phyloP scores from a whole-genome alignment of 2,888 invertebrate species.

The Nemapogon koenigi region DNA sequence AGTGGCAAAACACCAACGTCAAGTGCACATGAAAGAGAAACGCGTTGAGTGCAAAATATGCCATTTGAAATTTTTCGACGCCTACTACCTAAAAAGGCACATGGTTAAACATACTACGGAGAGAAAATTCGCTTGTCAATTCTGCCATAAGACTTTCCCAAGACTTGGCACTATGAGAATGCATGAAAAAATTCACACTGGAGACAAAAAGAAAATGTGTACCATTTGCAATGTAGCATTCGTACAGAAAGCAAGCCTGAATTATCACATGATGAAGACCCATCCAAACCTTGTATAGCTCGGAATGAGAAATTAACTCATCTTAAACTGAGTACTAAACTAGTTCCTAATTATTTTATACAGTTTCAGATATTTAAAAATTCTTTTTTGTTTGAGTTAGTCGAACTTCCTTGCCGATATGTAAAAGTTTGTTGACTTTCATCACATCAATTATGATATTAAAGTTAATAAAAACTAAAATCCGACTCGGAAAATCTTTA shows the following conservation, averaged over 20 bases:
- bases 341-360: too few relatives aligned
- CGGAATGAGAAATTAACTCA: neutral
- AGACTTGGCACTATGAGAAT: neutral
- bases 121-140: constrained; percentile 9
- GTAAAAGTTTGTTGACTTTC: too few relatives aligned
- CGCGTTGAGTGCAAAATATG: constrained; percentile 29
- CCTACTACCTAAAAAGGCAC: neutral
- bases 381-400: too few relatives aligned
- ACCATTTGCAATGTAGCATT: neutral
- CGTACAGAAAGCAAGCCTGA: constrained; percentile 14
- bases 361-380: too few relatives aligned
- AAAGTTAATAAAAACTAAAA: too few relatives aligned
- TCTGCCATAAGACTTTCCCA: neutral
- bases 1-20: neutral
- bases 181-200: constrained; percentile 4
- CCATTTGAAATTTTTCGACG: constrained; percentile 21
- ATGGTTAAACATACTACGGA: constrained; percentile 8
- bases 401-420: too few relatives aligned
- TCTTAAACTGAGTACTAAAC: neutral
- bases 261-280: constrained; percentile 16
- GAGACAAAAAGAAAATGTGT: constrained; percentile 5
- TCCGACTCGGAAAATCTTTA: too few relatives aligned
- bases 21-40: constrained; percentile 20
- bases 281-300: constrained; percentile 10
- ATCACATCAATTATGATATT: too few relatives aligned